Conservation (phyloP, 2,113 vertebrate species). For the Raja brachyura region DNA sequence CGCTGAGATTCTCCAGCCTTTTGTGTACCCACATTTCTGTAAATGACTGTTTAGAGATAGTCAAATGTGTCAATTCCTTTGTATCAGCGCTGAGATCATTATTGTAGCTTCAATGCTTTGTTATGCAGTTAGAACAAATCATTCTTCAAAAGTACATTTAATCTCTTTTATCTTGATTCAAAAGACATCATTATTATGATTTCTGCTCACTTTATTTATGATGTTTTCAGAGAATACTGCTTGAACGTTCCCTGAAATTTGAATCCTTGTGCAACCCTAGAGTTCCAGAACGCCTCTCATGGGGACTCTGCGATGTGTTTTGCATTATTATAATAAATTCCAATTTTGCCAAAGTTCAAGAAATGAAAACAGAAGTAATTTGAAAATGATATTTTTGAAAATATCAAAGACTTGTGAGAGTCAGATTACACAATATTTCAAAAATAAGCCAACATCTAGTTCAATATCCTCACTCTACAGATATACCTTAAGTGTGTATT, state of each 20-base stretch:
- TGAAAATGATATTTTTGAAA: slow-evolving; percentile 31
- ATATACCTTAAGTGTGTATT: slow-evolving; percentile 2
- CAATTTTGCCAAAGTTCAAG: slow-evolving; percentile 37
- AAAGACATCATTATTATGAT: slow-evolving; percentile 15
- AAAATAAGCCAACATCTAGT: slow-evolving; percentile 16
- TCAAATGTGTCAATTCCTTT: neutral
- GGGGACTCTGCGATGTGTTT: slow-evolving; percentile 27
- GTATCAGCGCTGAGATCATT: neutral
- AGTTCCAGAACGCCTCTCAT: slow-evolving; percentile 9
- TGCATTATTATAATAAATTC: slow-evolving; percentile 38
- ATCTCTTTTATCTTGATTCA: neutral
- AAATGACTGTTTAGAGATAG: neutral
- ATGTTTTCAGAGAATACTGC: slow-evolving; percentile 35
- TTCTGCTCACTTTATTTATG: slow-evolving; percentile 25
- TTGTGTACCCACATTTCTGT: neutral
- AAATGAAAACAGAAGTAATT: slow-evolving; percentile 38
- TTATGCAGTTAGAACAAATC: neutral
- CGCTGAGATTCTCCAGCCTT: too few species aligned
- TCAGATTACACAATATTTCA: slow-evolving; percentile 30
- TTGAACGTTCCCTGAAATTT: slow-evolving; percentile 31
- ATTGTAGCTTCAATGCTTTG: neutral
- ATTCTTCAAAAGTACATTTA: slow-evolving; percentile 26
- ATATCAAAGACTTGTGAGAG: slow-evolving; percentile 24
- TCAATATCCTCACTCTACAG: neutral
- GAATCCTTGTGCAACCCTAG: slow-evolving; percentile 22